A percentile compares a stretch with the other conserved stretches of the same genome.
phyloP scores from a whole-genome alignment of 2,888 invertebrate species.

The Lathronympha strigana region DNA sequence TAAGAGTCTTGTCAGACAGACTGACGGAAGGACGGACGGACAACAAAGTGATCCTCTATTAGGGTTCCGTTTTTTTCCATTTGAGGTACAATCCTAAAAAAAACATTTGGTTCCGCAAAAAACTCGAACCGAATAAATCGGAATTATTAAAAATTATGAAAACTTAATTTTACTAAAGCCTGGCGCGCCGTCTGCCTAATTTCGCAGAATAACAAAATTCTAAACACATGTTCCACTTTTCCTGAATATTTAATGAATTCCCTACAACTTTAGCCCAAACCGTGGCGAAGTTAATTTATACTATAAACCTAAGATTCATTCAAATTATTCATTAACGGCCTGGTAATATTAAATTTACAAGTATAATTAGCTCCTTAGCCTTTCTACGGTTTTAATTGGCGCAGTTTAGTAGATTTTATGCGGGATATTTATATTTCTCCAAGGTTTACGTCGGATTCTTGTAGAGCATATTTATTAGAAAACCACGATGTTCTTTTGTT shows the following conservation, averaged over 20 bases:
- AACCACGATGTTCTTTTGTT: too few relatives aligned
- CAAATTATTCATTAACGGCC: constrained; percentile 42
- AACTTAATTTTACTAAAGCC: neutral
- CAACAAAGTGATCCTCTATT: too few relatives aligned
- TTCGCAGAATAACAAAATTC: neutral
- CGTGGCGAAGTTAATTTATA: constrained; percentile 33
- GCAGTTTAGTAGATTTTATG: neutral
- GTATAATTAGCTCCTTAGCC: constrained; percentile 40
- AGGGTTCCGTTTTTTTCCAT: too few relatives aligned
- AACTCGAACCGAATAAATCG: too few relatives aligned
- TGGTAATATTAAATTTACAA: constrained; percentile 42
- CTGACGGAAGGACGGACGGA: too few relatives aligned
- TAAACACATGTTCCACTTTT: constrained; percentile 18
- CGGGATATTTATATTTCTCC: neutral
- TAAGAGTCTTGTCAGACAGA: too few relatives aligned
- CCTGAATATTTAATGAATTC: constrained; percentile 12
- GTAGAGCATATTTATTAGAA: too few relatives aligned
- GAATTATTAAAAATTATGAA: neutral
- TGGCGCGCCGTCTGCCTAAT: neutral
- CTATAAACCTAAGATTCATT: constrained; percentile 33
- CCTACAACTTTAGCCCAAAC: neutral
- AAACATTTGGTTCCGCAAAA: too few relatives aligned
- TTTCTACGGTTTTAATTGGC: constrained; percentile 25
- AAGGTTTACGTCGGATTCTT: neutral
- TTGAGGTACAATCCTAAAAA: too few relatives aligned